Base-by-base conservation (phyloP, 2,797 vertebrate genomes). In the Hyperoplus lanceolatus region DNA sequence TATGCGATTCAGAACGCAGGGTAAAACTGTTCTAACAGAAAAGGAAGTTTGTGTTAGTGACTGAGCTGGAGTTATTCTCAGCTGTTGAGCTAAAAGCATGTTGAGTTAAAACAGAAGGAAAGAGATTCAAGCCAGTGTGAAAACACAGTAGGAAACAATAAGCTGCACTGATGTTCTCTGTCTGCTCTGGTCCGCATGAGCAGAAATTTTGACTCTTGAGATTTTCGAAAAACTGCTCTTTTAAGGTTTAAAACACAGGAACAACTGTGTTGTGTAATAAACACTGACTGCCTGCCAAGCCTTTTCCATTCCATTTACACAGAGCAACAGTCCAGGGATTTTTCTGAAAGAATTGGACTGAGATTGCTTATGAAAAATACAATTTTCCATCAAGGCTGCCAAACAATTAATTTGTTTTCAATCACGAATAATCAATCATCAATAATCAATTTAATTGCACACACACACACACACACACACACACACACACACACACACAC, bases 41-140 rank as follows among this genome's bases (percentile, higher is more conserved):
- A 57, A 38, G 50, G 62, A 79, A 69, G 66, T 73, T 55, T 8
- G 53, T 13, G 10, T 68, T 59, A 51, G 58, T 69, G 67, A 68
- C 57, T 6, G 29, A 49, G 66, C 8, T 41, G 11, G 59, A 59
- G 69, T 70, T 80, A 21, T 21, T 62, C 45, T 7, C 1, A 0
- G 61, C 56, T 60, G 55, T 61, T 69, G 64, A n/a, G n/a, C n/a
- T n/a, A n/a, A n/a, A n/a, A n/a, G 29, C 46, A 8, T 42, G 13
- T 54, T 0, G 4, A 60, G 36, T 49, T 75, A 46, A 77, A 63
- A 45, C 8, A 12, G 46, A 73, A 46, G n/a, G 36, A 63, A 59
- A 56, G 15, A 18, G 39, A 74, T 61, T 78, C 18, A 43, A 73
- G 71, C 42, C 66, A 66, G 70, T 68, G 55, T 70, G 64, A 77